A percentile compares a stretch with the other conserved stretches of the same genome.
Evolutionary conservation across 2,888 invertebrate genomes (phyloP).

Genomic region (Anthrax anthrax): DNA sequence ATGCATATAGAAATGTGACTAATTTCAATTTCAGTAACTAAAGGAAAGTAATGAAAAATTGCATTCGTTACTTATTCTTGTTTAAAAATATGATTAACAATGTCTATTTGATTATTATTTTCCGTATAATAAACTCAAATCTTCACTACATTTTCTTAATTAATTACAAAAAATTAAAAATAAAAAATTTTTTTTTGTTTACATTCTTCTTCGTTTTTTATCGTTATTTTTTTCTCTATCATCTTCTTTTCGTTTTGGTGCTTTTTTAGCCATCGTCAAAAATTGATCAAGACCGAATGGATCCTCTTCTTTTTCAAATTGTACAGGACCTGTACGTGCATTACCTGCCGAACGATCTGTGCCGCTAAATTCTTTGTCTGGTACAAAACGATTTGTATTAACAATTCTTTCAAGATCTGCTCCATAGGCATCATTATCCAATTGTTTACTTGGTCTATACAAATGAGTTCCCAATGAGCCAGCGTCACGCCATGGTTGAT

Average conservation of each 20-base stretch:
- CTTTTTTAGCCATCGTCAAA: slow-evolving; percentile 91
- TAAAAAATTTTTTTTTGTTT: background rate
- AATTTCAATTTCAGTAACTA: no score
- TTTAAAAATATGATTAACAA: no score
- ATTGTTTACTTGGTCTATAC: slow-evolving; percentile 73
- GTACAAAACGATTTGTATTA: slow-evolving; percentile 88
- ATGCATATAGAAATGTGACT: no score
- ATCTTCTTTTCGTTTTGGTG: slow-evolving; percentile 47
- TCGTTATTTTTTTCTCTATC: slow-evolving; percentile 14
- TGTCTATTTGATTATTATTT: no score
- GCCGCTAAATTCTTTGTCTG: slow-evolving; percentile 93
- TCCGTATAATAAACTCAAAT: no score
- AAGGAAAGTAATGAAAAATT: no score
- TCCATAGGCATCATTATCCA: slow-evolving; percentile 82
- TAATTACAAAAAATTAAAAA: no score
- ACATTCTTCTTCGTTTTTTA: slow-evolving; percentile 29
- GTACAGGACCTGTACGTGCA: slow-evolving; percentile 81
- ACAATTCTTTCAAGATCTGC: slow-evolving; percentile 82
- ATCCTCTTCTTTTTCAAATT: slow-evolving; percentile 79
- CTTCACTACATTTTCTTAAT: no score
- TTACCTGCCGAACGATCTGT: slow-evolving; percentile 53
- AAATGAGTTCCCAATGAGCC: slow-evolving; percentile 77
- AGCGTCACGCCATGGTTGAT: slow-evolving; percentile 92
- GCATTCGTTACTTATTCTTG: no score
- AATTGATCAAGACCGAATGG: slow-evolving; percentile 98